Evolutionary conservation across 92 coral and sea anemone species (phyloP), one percentile per base, ranked within the genome.

Genomic region (Nematostella vectensis): DNA sequence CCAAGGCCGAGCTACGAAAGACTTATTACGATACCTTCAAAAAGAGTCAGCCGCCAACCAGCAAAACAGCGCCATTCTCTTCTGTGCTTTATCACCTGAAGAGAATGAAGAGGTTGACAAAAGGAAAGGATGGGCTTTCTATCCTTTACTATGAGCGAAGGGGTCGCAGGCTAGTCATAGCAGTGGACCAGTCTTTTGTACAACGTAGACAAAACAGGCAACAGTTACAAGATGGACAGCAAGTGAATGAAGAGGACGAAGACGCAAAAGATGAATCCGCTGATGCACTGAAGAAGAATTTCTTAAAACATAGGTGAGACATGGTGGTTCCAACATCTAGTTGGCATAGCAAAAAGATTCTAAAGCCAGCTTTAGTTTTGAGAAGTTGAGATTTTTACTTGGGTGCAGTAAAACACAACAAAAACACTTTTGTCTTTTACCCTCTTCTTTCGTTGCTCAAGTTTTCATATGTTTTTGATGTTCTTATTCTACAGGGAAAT

Each of bases 101-200:
- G 43, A 56, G 79, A 37, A 58, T 63, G 75, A 75, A 75, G 62
- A 65, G 55, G 27, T 52, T 85, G 4, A 69, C 72, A 0, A 82
- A 75, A 43, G 63, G 77, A 55, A 63, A 71, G 22, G 74, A 61
- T 37, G 71, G 70, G 8, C 71, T 71, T 4, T 65, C 79, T 20
- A 40, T 80, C 24, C 55, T 70, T 48, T 75, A 80, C 43, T 71
- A 70, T 62, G 81, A 85, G 38, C 57, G 80, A 12, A 64, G 48
- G 42, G 78, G 80, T 0, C 73, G 69, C 8, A 72, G 61, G 38
- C 45, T 79, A 60, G 86, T 79, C 2, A 48, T 80, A 23, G 80
- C 95, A 0, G 78, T 83, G 23, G 94, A 83, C 38, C 94, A 83
- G 44, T 52, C 77, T 4, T 83, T 42, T 65, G 75, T 74, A 3